Evolutionary conservation across 2,113 vertebrate species (phyloP), one percentile per base, ranked within the genome.

Genomic region (Toxostoma redivivum): DNA sequence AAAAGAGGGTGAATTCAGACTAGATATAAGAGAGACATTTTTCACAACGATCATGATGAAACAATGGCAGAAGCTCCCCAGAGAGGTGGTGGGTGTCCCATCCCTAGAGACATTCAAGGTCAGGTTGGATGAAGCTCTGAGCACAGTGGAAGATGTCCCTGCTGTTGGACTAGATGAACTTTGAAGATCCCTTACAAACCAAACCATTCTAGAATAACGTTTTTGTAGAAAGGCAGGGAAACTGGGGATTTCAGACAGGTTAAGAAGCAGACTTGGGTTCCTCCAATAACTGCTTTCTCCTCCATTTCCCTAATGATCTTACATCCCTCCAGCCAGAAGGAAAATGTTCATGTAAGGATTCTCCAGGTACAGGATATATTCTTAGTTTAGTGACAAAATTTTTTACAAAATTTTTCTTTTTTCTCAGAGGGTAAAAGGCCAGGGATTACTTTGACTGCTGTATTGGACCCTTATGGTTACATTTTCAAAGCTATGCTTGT

Each of bases 401-500:
- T 62, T 91, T 88, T 94, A 77, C 73, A 90, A 91, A 92, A 91
- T 81, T 48, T 5, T 71, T 57, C 38, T 38, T n/a, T 92, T 95
- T 90, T 87, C 95, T 95, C 77, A 82, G 48, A 87, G 83, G 76
- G 51, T 54, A 95, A 94, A 89, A 90, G 62, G 67, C 58, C 90
- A 90, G 70, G 15, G 88, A 95, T 81, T 95, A 96, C 94, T 96
- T 91, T 93, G 91, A 88, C 30, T 45, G 66, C 74, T 92, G 90
- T 69, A 74, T 73, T 86, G 78, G 79, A 96, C 92, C 82, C 73
- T 96, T 83, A 90, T n/a, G 77, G 87, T 94, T 92, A 94, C 69
- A 83, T 96, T 97, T 97, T 91, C 88, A 96, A 97, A 97, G 96
- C 88, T 95, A 20, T 38, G 31, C 92, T 84, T 93, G 90, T 91